Conservation (phyloP, 2,888 invertebrate species). For the Sabatieria punctata region DNA sequence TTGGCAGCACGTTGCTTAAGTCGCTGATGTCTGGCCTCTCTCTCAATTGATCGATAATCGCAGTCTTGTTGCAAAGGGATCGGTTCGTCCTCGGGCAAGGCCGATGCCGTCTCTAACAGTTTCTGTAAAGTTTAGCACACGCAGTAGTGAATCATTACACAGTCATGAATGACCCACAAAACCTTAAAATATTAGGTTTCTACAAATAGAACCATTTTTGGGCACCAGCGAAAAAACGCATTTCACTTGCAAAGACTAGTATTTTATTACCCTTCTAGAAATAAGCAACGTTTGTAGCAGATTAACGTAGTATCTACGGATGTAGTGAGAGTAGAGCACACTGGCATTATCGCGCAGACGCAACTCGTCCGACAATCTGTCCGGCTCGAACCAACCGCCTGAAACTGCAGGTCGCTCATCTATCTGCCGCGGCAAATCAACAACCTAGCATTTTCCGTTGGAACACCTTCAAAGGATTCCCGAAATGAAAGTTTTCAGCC, state of each 20-base stretch:
- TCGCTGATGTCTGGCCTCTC: no score
- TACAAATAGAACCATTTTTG: no score
- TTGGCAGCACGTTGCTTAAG: no score
- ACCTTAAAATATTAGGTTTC: no score
- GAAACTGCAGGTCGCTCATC: neutral
- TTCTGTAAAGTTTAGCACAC: no score
- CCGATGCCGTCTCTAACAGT: neutral
- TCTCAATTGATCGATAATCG: no score
- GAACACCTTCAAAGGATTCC: constrained; percentile 11
- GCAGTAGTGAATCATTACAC: no score
- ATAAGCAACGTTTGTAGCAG: constrained; percentile 13
- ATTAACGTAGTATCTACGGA: constrained; percentile 15
- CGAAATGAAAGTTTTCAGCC: constrained; percentile 10
- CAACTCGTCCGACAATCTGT: constrained; percentile 6
- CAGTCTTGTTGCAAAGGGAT: no score
- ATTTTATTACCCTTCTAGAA: constrained; percentile 10
- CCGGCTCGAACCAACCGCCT: constrained; percentile 9
- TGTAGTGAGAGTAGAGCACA: constrained; percentile 17
- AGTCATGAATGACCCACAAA: no score
- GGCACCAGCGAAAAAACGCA: no score
- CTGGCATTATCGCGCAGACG: constrained; percentile 11
- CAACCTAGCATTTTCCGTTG: constrained; percentile 9
- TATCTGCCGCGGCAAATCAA: neutral
- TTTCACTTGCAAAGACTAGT: neutral
- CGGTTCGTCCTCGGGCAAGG: neutral